Evolutionary conservation across 2,113 vertebrate genomes (phyloP).

Genomic region (Scopus umbretta): DNA sequence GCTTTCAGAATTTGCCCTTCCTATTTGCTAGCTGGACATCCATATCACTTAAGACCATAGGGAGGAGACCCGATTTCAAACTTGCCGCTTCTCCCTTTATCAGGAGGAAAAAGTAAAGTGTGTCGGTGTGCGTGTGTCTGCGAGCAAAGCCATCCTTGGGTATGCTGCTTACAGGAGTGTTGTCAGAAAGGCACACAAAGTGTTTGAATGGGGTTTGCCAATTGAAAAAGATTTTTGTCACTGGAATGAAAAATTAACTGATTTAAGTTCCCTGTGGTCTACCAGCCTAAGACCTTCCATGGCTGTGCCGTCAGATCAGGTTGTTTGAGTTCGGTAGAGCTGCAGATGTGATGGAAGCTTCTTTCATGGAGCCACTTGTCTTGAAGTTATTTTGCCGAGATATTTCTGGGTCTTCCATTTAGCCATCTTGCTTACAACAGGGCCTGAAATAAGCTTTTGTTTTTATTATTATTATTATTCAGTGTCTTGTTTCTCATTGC

Average conservation of each 20-base stretch:
- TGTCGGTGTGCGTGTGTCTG: background rate
- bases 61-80: background rate
- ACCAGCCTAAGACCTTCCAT: background rate
- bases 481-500: background rate
- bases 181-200: background rate
- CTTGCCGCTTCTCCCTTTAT: background rate
- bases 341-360: background rate
- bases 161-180: background rate
- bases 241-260: background rate
- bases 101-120: background rate
- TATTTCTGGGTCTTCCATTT: background rate
- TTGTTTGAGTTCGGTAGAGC: background rate
- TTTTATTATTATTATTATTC: background rate
- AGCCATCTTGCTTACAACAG: background rate
- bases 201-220: background rate
- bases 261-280: background rate
- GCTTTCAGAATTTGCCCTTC: background rate
- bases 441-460: background rate
- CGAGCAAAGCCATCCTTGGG: background rate
- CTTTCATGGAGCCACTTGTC: background rate
- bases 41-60: accelerated
- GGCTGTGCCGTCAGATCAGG: background rate
- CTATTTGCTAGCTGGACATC: background rate
- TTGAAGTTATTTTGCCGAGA: background rate
- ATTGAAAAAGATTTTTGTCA: background rate